A percentile compares a stretch with the other conserved stretches of the same genome.
These are phyloP conservation scores for Nomada fabriciana DNA, from an alignment of 2,888 invertebrate genomes.

Conservation along the genomic window DNA sequence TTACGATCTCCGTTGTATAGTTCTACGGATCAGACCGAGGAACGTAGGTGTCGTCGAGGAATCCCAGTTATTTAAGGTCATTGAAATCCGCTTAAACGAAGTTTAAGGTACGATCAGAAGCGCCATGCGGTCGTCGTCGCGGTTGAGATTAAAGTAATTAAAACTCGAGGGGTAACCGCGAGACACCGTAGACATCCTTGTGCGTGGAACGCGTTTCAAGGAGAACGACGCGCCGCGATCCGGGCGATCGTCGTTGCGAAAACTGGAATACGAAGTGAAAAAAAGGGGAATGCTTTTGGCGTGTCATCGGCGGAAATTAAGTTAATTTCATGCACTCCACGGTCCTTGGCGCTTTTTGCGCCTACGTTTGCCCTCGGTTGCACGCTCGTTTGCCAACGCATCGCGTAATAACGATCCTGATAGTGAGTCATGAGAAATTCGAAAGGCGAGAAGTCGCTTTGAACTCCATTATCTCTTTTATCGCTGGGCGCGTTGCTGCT, in stretches of 20 bases:
- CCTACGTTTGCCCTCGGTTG: constrained; percentile 55
- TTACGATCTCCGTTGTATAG: constrained; percentile 43
- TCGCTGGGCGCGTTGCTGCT: constrained; percentile 25
- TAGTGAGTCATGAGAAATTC: constrained; percentile 60
- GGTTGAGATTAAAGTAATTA: constrained; percentile 65
- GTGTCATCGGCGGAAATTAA: constrained; percentile 70
- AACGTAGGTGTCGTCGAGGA: constrained; percentile 53
- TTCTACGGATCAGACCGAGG: constrained; percentile 42
- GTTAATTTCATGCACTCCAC: constrained; percentile 64
- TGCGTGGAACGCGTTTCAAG: constrained; percentile 60
- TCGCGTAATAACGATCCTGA: constrained; percentile 55
- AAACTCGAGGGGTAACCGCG: constrained; percentile 52
- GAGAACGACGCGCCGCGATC: constrained; percentile 50
- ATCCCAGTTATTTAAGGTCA: constrained; percentile 60
- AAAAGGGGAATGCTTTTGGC: constrained; percentile 42
- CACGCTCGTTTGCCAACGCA: constrained; percentile 48
- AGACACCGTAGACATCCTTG: constrained; percentile 53
- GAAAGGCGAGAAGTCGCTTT: constrained; percentile 36
- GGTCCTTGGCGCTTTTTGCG: constrained; percentile 58
- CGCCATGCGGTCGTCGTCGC: constrained; percentile 45
- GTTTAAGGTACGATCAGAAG: constrained; percentile 40
- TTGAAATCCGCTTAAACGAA: constrained; percentile 45
- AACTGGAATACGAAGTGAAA: constrained; percentile 62
- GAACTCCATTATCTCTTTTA: constrained; percentile 38
- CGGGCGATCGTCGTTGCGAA: constrained; percentile 49